Evolutionary conservation across 2,888 invertebrate species (phyloP), one percentile per base, ranked within the genome.

Genomic region (Zootermopsis nevadensis): DNA sequence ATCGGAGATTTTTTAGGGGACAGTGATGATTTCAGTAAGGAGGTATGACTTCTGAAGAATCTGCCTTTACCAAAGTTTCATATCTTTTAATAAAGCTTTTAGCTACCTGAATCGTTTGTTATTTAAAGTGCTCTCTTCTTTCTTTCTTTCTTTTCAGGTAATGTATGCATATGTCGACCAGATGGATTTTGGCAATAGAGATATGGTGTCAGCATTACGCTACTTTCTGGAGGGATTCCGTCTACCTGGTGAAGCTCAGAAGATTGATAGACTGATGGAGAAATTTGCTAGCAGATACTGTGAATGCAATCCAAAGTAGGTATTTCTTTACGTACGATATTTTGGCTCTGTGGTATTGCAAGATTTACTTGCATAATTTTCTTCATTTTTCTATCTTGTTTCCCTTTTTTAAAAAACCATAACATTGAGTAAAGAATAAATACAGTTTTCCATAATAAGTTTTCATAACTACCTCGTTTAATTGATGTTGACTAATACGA

Each of bases 161-260:
- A 99, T 99, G 99, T 99, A 99, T 90, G 95, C 96, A 10, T 99
- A 99, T 89, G 97, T 99, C 35, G 99, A 99, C 90, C 95, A 96
- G 86, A 95, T 99, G 93, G 94, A 98, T 87, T 98, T 98, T 89
- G 91, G 93, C 6, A 94, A 93, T 80, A 93, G 95, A 91, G 97
- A 98, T 89, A 95, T 99, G 87, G 98, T 99, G 2, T 94, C 97
- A 0, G 98, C 98, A 0, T 90, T 99, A 66, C 92, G 99, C 81
- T 93, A 96, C 88, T 98, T 99, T 88, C 91, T 99, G 81, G 98
- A 98, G 90, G 98, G 98, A 2, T 99, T 99, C 88, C 92, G 99
- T 81, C 90, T 99, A 72, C 99, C 99, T 0, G 99, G 99, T 1
- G 99, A 99, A 90, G 99, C 99, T 0, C 99, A 99, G 90, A 99